A percentile compares a stretch with the other conserved stretches of the same genome.
Evolutionary conservation across 64 coral and sea anemone species (phyloP).

Genomic region (Acropora tenuis): DNA sequence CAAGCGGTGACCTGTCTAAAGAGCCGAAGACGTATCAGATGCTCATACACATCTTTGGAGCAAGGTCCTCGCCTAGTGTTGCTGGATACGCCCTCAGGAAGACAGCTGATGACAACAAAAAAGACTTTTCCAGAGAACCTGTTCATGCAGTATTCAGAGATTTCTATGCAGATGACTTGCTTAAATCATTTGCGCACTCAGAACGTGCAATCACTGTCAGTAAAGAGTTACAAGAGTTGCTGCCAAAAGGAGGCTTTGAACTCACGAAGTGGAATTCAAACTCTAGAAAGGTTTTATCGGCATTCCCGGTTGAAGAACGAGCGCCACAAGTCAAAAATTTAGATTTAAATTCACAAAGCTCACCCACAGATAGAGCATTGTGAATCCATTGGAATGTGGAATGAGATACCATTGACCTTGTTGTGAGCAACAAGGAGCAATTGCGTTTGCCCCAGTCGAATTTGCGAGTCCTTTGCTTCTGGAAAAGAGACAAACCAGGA

Average conservation of each 20-base stretch:
- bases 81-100: no score
- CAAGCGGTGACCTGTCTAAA: not conserved
- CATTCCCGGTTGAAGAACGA: no score
- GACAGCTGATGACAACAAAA: slow-evolving; percentile 44
- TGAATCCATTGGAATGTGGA: slow-evolving; percentile 42
- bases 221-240: slow-evolving; percentile 33
- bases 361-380: slow-evolving; percentile 5
- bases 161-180: slow-evolving; percentile 75
- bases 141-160: slow-evolving; percentile 63
- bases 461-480: not conserved
- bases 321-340: not conserved
- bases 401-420: slow-evolving; percentile 26
- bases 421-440: not conserved
- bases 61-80: no score
- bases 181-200: slow-evolving; percentile 69
- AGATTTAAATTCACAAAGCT: slow-evolving; percentile 25
- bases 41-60: no score
- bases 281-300: no score
- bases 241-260: not conserved
- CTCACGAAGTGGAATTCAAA: no score
- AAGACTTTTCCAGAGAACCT: slow-evolving; percentile 31
- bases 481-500: not conserved
- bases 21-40: no score
- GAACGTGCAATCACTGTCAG: slow-evolving; percentile 44
- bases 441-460: no score